These are phyloP conservation scores for Helostoma temminkii DNA, from an alignment of 2,797 vertebrate species.

Conservation along the genomic window DNA sequence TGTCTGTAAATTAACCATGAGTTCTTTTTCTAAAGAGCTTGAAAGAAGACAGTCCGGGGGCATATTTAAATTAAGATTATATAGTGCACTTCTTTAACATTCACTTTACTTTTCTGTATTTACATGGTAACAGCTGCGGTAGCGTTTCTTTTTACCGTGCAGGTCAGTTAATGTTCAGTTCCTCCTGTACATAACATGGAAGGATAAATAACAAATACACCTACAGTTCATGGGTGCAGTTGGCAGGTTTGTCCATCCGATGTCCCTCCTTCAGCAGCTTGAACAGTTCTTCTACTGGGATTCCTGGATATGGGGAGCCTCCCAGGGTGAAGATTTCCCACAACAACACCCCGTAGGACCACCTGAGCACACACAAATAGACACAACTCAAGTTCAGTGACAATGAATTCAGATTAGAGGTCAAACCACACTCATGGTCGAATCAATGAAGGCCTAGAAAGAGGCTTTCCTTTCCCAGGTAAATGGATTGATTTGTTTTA, in stretches of 20 bases:
- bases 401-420: conserved; percentile 18
- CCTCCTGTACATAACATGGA: not conserved
- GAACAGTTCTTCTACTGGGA: conserved; percentile 98
- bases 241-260: conserved; percentile 98
- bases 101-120: no score
- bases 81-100: no score
- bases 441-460: conserved; percentile 2
- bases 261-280: conserved; percentile 99
- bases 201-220: conserved; percentile 46
- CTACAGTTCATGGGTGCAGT: conserved; percentile 98
- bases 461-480: conserved; percentile 1
- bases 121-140: no score
- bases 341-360: conserved; percentile 97
- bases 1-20: no score
- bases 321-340: conserved; percentile 99
- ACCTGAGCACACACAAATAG: conserved; percentile 81
- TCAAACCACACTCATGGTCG: not conserved
- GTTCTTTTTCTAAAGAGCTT: no score
- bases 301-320: conserved; percentile 96
- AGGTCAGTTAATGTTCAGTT: no score
- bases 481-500: not conserved
- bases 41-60: no score
- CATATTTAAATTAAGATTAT: no score
- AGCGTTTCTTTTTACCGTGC: no score
- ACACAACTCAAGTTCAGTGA: not conserved